A percentile compares a stretch with the other conserved stretches of the same genome.
Conservation (phyloP, 2,888 invertebrate species). For the Pelosia muscerda region DNA sequence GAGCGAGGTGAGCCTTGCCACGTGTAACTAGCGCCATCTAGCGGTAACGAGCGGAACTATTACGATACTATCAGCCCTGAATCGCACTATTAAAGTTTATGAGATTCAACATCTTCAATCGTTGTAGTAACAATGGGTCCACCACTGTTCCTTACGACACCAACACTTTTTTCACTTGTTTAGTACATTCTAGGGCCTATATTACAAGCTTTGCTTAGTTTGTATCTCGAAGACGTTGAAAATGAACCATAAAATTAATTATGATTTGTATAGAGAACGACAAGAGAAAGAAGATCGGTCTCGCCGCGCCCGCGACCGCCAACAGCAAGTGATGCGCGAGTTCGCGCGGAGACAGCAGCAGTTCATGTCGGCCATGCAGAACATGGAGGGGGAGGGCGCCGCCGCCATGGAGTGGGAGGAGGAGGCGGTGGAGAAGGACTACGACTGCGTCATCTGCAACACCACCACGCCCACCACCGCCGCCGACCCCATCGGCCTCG, state of each 20-base stretch:
- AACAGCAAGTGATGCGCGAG: constrained; percentile 96
- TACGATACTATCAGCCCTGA: not conserved
- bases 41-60: not conserved
- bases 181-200: too few species aligned
- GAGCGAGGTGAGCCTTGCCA: constrained; percentile 75
- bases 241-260: too few species aligned
- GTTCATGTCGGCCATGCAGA: constrained; percentile 90
- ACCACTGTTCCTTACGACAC: too few species aligned
- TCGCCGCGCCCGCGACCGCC: constrained; percentile 94
- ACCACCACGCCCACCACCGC: constrained; percentile 95
- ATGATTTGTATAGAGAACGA: constrained; percentile 80
- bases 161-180: too few species aligned
- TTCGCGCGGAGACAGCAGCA: constrained; percentile 96
- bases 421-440: constrained; percentile 89
- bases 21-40: not conserved
- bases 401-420: constrained; percentile 89
- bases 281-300: constrained; percentile 94
- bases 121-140: too few species aligned
- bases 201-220: too few species aligned
- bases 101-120: too few species aligned
- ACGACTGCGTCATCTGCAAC: constrained; percentile 98
- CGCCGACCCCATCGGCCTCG: constrained; percentile 92
- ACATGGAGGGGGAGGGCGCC: constrained; percentile 76
- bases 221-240: too few species aligned
- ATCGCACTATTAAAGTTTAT: not conserved